phyloP scores from a whole-genome alignment of 2,113 vertebrate species.

The Canis aureus region DNA sequence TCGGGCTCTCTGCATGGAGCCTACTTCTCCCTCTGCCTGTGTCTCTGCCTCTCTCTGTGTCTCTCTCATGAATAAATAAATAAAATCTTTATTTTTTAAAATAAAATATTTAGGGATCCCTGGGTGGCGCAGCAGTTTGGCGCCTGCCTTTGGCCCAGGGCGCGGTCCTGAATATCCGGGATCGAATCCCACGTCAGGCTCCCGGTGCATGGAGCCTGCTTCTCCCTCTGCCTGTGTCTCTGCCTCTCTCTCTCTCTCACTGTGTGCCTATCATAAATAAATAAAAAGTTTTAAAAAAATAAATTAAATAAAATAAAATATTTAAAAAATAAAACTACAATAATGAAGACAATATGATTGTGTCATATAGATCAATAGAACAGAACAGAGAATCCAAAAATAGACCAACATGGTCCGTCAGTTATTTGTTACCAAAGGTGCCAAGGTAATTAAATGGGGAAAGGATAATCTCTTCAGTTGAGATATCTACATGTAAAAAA shows the following conservation, averaged over 20 bases:
- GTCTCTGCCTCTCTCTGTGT: not conserved
- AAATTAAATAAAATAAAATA: not conserved
- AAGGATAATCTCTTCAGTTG: conserved; percentile 24
- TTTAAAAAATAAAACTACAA: not conserved
- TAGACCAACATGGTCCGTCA: not conserved
- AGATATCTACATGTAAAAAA: not conserved
- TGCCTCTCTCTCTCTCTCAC: too few species aligned
- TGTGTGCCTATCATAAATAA: too few species aligned
- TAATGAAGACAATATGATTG: not conserved
- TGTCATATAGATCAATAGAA: conserved; percentile 14
- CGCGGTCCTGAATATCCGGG: too few species aligned
- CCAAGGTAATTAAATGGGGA: conserved; percentile 42
- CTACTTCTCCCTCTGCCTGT: not conserved
- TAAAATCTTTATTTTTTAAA: not conserved
- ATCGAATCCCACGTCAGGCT: too few species aligned
- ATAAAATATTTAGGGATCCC: not conserved
- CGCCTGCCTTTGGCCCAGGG: too few species aligned
- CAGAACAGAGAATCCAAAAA: not conserved
- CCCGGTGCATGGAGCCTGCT: too few species aligned
- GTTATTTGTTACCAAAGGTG: conserved; percentile 21
- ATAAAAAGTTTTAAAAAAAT: not conserved
- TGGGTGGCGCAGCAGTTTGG: too few species aligned
- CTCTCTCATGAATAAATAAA: not conserved
- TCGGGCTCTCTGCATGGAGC: not conserved
- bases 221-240: too few species aligned